Conservation (phyloP, 2,888 invertebrate species). For the Cyrtodaria siliqua region DNA sequence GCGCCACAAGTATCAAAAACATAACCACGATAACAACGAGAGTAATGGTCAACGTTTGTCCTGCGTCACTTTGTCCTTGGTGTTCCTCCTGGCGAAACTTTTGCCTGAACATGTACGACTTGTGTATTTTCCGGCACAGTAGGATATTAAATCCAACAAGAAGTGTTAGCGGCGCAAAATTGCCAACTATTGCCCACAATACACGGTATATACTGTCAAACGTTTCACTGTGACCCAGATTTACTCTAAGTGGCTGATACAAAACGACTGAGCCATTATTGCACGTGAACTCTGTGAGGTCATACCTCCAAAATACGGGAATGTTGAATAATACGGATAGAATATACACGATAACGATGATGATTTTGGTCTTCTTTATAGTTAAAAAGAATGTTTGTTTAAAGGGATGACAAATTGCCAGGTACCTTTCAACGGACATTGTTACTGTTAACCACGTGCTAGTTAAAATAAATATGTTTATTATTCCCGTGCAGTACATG, state of each 20-base stretch:
- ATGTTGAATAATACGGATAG: constrained; percentile 90
- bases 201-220: constrained; percentile 77
- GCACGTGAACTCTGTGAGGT: constrained; percentile 58
- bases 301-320: constrained; percentile 86
- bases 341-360: constrained; percentile 89
- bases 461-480: constrained; percentile 88
- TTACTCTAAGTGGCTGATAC: constrained; percentile 65
- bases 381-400: constrained; percentile 90
- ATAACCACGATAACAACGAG: constrained; percentile 83
- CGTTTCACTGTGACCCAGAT: constrained; percentile 65
- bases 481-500: constrained; percentile 78
- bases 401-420: constrained; percentile 92
- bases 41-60: constrained; percentile 81
- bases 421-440: constrained; percentile 91
- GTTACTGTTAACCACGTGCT: constrained; percentile 92
- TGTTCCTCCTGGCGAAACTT: constrained; percentile 66
- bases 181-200: constrained; percentile 79
- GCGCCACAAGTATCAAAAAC: constrained; percentile 83
- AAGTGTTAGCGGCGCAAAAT: constrained; percentile 79
- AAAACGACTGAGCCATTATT: constrained; percentile 52
- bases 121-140: constrained; percentile 80
- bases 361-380: constrained; percentile 87
- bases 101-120: constrained; percentile 77
- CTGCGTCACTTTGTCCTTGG: constrained; percentile 71
- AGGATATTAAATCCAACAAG: constrained; percentile 82